Percentiles rank a stretch among this genome's conserved stretches.
phyloP scores from a whole-genome alignment of 2,797 vertebrate genomes.

The Lophius americanus region DNA sequence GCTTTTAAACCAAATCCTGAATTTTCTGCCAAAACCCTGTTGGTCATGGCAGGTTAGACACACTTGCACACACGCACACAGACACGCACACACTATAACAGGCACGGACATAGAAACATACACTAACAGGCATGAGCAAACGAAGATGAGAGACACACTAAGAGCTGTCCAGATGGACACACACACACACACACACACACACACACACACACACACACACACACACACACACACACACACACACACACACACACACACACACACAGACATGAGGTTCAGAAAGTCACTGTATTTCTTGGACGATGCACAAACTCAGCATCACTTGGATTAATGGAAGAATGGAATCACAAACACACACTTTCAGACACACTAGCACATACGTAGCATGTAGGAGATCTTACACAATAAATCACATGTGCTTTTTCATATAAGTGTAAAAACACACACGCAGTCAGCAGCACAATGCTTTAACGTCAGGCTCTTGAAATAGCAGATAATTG shows the following conservation, averaged over 20 bases:
- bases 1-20: conserved; percentile 78
- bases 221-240: conserved; percentile 19
- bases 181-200: conserved; percentile 18
- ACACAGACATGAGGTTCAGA: conserved; percentile 41
- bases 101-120: neutral
- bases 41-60: conserved; percentile 64
- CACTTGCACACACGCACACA: conserved; percentile 28
- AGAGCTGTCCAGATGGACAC: conserved; percentile 24
- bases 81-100: conserved; percentile 21
- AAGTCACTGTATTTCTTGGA: conserved; percentile 47
- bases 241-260: conserved; percentile 14
- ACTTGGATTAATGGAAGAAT: conserved; percentile 68
- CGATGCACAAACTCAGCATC: conserved; percentile 72
- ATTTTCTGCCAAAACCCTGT: conserved; percentile 71
- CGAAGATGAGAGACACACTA: conserved; percentile 19
- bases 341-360: conserved; percentile 54
- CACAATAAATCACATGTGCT: conserved; percentile 39
- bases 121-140: conserved; percentile 19
- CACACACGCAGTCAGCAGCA: conserved; percentile 27
- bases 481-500: conserved; percentile 14
- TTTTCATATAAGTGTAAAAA: conserved; percentile 30
- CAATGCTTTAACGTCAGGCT: neutral
- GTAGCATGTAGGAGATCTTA: conserved; percentile 19
- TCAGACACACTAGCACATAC: conserved; percentile 29
- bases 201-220: conserved; percentile 17